Base-by-base conservation (phyloP, 2,888 invertebrate species). In the Trissolcus japonicus region DNA sequence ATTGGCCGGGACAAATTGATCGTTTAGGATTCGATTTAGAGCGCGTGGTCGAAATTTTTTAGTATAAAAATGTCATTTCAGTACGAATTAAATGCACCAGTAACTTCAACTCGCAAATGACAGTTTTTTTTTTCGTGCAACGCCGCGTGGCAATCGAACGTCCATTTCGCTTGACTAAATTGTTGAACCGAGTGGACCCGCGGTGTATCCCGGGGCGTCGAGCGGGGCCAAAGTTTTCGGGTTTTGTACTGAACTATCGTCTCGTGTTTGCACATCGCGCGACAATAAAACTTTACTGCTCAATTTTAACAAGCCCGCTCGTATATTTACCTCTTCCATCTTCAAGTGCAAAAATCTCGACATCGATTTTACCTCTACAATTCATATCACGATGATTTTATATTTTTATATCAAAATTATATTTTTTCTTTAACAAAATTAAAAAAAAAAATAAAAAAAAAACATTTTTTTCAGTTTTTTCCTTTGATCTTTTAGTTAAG, bases 261-360 rank as follows among this genome's bases (percentile, higher is more conserved):
- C 50, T 43, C 61, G 61, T 51, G 60, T 66, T 73, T 50, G 43
- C 54, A 61, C 56, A 68, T 41, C 51, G 62, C 48, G 62, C 48
- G 35, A 71, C 69, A 72, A 80, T 79, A 69, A 79, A 82, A 79
- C 73, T 82, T 80, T 59, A 59, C 21, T 43, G 3, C 35, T 40
- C 51, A 51, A 25, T 51, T 68, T 53, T 54, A 17, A 14, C 46
- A 19, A 43, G 16, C 11, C 13, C 43, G 14, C 43, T 17, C 46
- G 25, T 46, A 55, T 35, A 25, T 48, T 35, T 35, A 35, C 11
- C 35, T 3, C 9, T 35, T 35, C 11, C 6, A 35, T 35, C 9
- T 35, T 35, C 35, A 35, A 35, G 35, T 35, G 35, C 25, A 35
- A 35, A 35, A 35, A 35, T 35, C 25, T 25, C 25, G 25, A 2